Evolutionary conservation across 2,797 vertebrate species (phyloP), one percentile per base, ranked within the genome.

Genomic region (Helicolenus hilgendorfi): DNA sequence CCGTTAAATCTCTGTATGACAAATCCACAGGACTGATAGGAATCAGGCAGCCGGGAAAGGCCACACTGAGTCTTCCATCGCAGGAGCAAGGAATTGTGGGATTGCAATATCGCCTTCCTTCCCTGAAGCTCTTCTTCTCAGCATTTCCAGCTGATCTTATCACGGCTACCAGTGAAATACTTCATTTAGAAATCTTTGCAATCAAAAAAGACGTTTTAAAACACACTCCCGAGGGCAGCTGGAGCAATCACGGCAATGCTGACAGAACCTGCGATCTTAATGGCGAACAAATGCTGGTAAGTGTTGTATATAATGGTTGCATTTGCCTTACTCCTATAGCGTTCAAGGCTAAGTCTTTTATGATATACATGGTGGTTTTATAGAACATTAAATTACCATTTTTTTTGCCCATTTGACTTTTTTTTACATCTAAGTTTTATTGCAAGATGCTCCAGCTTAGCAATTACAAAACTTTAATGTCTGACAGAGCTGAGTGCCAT

Each of bases 131-230:
- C 59, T 11, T 58, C 20, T 60, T 73, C 27, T 77, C 72, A 35
- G 58, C 41, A 35, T 80, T 69, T 71, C 70, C 62, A n/a, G 72
- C 65, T 36, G 53, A 67, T 77, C 36, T 60, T 75, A 81, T 79
- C 68, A n/a, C 5, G 7, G 20, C 64, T 10, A 24, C 80, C 65
- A 20, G 14, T 4, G 20, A 49, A 35, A 49, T 15, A 72, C 27
- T 75, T 81, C 45, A 45, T 70, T 69, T 77, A 7, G 7, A 62
- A 70, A 70, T 62, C 20, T 64, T 55, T 62, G 81, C 65, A 35
- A 84, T 69, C 27, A 71, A n/a, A 81, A 83, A 77, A 63, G 24
- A 45, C 15, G 2, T 33, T 13, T 78, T 58, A 75, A 67, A 75
- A 65, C 20, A 45, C 15, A 29, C 11, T 58, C 20, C 55, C 1